Conservation (phyloP, 1,140 invertebrate species). For the Pseudoatta argentina region DNA sequence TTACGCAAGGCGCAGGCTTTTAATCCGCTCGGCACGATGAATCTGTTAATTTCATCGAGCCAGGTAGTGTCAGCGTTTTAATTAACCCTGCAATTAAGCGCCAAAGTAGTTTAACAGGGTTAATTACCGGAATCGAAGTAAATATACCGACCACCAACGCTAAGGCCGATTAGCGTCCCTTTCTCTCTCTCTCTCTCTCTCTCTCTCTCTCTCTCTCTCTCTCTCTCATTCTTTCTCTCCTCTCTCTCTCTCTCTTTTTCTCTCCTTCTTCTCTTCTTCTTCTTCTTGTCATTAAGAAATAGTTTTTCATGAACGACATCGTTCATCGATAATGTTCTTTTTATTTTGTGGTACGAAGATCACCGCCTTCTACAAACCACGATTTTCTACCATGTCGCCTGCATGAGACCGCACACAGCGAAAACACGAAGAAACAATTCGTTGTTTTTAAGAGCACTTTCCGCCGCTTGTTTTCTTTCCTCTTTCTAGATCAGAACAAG, state of each 20-base stretch:
- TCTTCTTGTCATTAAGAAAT: constrained; percentile 31
- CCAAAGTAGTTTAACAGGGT: constrained; percentile 45
- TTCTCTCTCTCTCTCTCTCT: not conserved
- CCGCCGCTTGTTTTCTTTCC: not conserved
- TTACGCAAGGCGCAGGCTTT: constrained; percentile 36
- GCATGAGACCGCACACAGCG: constrained; percentile 10
- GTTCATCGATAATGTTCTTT: constrained; percentile 31
- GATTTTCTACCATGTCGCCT: constrained; percentile 40
- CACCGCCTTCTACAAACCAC: constrained; percentile 8
- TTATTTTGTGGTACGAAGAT: constrained; percentile 13
- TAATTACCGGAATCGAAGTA: constrained; percentile 59
- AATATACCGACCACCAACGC: constrained; percentile 46
- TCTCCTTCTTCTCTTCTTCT: not conserved
- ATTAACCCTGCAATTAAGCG: constrained; percentile 57
- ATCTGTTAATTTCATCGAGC: constrained; percentile 62
- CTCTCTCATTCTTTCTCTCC: not conserved
- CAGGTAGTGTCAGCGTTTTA: constrained; percentile 49
- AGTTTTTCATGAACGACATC: constrained; percentile 21
- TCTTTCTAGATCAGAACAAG: not conserved
- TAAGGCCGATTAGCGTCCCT: not conserved
- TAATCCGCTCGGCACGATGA: constrained; percentile 46
- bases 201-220: no score
- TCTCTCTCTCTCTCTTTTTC: not conserved
- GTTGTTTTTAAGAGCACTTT: not conserved
- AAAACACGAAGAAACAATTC: constrained; percentile 1